Percentiles rank a stretch among this genome's conserved stretches.
Evolutionary conservation across 2,888 invertebrate genomes (phyloP).

Genomic region (Dasysyrphus tricinctus): DNA sequence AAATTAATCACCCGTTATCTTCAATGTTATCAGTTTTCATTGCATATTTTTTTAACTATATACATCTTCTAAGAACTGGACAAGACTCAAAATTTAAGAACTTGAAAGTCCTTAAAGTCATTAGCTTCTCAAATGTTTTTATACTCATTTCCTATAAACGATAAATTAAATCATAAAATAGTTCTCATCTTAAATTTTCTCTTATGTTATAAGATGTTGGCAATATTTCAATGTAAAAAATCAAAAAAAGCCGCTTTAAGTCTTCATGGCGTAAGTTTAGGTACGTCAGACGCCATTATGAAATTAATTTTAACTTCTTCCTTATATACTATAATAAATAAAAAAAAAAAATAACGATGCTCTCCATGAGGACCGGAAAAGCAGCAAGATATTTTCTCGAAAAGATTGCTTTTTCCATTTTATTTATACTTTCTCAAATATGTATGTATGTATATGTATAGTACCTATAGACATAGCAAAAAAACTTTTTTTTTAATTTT

Average conservation of each 20-base stretch:
- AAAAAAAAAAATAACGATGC: background rate
- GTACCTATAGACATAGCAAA: background rate
- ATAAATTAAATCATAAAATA: background rate
- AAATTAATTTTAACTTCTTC: slow-evolving; percentile 22
- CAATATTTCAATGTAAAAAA: background rate
- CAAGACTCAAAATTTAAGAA: too few relatives aligned
- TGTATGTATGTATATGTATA: background rate
- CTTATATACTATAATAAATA: slow-evolving; percentile 5
- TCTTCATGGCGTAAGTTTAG: too few relatives aligned
- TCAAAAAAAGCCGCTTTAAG: background rate
- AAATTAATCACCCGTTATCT: too few relatives aligned
- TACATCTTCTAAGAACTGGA: too few relatives aligned
- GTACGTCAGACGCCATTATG: background rate
- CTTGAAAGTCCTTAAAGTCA: background rate
- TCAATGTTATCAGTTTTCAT: too few relatives aligned
- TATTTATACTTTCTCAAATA: background rate
- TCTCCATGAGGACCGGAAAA: background rate
- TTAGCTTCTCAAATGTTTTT: background rate
- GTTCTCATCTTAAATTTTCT: background rate
- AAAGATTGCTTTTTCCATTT: background rate
- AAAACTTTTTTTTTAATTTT: background rate
- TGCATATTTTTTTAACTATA: too few relatives aligned
- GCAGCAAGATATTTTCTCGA: background rate
- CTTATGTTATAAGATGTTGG: background rate
- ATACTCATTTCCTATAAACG: background rate